Conservation (phyloP, 2,888 invertebrate genomes). For the Drosophila monieri region DNA sequence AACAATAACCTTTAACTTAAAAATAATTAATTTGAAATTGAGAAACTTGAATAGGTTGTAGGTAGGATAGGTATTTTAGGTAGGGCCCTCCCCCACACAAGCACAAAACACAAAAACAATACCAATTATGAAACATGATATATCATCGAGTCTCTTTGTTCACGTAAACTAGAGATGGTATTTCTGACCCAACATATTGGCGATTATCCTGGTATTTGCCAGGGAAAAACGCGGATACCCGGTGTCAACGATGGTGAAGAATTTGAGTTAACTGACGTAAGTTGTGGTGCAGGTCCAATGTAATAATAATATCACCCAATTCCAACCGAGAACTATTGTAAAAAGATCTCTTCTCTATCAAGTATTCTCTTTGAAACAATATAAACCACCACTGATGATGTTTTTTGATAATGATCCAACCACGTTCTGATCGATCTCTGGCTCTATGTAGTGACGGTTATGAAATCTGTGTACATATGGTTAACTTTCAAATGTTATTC, state of each 20-base stretch:
- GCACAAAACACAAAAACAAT: constrained; percentile 12
- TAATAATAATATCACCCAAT: constrained; percentile 25
- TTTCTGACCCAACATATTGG: constrained; percentile 93
- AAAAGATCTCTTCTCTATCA: constrained; percentile 57
- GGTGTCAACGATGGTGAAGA: constrained; percentile 97
- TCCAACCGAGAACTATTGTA: constrained; percentile 53
- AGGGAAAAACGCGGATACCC: constrained; percentile 97
- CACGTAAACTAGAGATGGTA: constrained; percentile 88
- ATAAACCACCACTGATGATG: constrained; percentile 56
- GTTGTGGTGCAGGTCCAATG: constrained; percentile 83
- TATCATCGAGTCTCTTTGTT: constrained; percentile 38
- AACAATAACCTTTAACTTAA: constrained; percentile 39
- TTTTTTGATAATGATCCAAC: constrained; percentile 49
- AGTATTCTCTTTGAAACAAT: constrained; percentile 28
- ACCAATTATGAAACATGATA: constrained; percentile 5
- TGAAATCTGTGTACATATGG: constrained; percentile 78
- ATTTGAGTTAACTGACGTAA: constrained; percentile 94
- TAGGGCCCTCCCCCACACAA: constrained; percentile 13
- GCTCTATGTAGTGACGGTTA: constrained; percentile 53
- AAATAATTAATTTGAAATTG: constrained; percentile 5
- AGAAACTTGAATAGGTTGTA: neutral
- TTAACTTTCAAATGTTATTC: constrained; percentile 83
- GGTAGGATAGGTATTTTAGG: constrained; percentile 22
- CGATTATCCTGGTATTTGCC: constrained; percentile 95
- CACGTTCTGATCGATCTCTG: constrained; percentile 49